These are phyloP conservation scores for Xiphophorus couchianus DNA, from an alignment of 2,113 vertebrate species.

Conservation along the genomic window DNA sequence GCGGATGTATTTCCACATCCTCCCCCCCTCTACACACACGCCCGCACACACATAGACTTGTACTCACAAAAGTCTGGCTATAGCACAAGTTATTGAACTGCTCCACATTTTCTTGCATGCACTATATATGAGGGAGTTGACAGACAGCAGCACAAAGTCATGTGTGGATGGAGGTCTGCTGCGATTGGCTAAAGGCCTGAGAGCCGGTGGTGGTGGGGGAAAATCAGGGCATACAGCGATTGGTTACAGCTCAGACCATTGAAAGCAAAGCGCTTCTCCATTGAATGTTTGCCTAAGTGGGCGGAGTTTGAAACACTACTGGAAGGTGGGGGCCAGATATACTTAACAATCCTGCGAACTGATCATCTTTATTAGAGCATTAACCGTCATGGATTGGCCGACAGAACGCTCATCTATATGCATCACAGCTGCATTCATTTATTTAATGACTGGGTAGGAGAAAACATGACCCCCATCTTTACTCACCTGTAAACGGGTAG, in stretches of 20 bases:
- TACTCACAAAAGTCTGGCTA: constrained; percentile 54
- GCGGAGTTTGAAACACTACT: constrained; percentile 77
- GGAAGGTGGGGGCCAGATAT: constrained; percentile 5
- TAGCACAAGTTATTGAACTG: constrained; percentile 82
- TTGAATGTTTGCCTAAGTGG: constrained; percentile 82
- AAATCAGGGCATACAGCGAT: constrained; percentile 78
- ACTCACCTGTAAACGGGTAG: neutral
- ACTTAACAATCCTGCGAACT: constrained; percentile 44
- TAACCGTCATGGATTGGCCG: constrained; percentile 15
- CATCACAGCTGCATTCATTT: neutral
- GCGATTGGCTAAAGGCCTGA: constrained; percentile 82
- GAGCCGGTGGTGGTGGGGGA: constrained; percentile 75
- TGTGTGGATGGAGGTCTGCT: constrained; percentile 77
- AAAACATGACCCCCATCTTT: neutral
- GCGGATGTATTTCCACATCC: constrained; percentile 53
- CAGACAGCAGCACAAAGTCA: constrained; percentile 90
- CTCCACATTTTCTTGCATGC: constrained; percentile 88
- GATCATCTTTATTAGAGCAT: constrained; percentile 27
- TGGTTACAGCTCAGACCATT: constrained; percentile 84
- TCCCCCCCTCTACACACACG: constrained; percentile 9
- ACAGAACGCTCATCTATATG: neutral
- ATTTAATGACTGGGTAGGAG: neutral
- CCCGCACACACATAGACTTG: constrained; percentile 22
- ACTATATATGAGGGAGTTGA: constrained; percentile 95
- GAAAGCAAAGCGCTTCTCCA: constrained; percentile 84